These are phyloP conservation scores for Anastrepha obliqua DNA, from an alignment of 1,140 invertebrate species.

Conservation along the genomic window DNA sequence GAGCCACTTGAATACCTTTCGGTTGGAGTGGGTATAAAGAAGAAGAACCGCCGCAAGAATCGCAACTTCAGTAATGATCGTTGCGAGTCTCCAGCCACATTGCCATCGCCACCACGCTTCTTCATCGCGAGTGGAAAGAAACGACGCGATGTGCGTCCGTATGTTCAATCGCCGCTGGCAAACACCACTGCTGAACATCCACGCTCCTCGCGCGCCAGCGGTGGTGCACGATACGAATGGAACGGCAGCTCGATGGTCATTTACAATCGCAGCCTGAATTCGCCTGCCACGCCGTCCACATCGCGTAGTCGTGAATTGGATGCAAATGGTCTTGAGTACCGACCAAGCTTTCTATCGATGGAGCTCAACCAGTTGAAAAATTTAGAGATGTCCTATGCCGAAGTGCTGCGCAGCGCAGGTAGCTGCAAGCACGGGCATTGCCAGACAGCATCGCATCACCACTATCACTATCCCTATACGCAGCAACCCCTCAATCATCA, in stretches of 20 bases:
- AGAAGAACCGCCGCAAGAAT: constrained; percentile 80
- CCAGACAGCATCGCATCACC: constrained; percentile 55
- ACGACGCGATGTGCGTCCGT: constrained; percentile 76
- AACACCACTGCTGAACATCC: constrained; percentile 58
- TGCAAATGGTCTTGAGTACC: constrained; percentile 76
- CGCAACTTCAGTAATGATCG: constrained; percentile 78
- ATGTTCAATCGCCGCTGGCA: constrained; percentile 74
- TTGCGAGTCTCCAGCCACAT: constrained; percentile 78
- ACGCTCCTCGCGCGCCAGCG: constrained; percentile 54
- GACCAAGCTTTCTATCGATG: constrained; percentile 84
- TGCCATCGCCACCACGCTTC: constrained; percentile 78
- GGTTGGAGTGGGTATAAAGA: constrained; percentile 77
- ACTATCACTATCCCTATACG: constrained; percentile 24
- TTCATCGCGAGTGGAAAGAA: constrained; percentile 78
- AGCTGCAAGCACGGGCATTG: constrained; percentile 66
- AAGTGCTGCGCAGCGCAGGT: constrained; percentile 84
- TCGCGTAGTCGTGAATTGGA: constrained; percentile 64
- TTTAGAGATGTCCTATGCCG: constrained; percentile 88
- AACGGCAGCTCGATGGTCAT: constrained; percentile 81
- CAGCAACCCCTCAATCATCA: too few species aligned
- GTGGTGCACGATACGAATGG: constrained; percentile 74
- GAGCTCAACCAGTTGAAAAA: constrained; percentile 87
- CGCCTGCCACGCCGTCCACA: constrained; percentile 48
- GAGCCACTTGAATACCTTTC: constrained; percentile 81
- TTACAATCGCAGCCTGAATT: constrained; percentile 78